Evolutionary conservation across 2,888 invertebrate species (phyloP), one percentile per base, ranked within the genome.

Genomic region (Limnephilus marmoratus): DNA sequence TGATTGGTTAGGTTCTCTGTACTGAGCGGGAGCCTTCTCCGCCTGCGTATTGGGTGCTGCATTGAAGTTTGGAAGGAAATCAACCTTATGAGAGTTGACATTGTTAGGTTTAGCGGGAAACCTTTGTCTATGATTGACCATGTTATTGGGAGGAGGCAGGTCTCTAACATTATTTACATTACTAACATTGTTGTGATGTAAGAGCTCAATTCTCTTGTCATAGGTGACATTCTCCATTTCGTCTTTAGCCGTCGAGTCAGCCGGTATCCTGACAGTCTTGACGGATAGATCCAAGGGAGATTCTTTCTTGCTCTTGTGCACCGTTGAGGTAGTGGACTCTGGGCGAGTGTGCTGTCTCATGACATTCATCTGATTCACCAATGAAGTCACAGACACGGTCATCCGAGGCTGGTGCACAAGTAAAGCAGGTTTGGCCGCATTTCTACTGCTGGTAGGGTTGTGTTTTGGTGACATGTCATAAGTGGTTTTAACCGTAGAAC

Each of bases 241-340:
- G 94, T 97, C 97, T 94, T 97, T 97, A 24, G 98, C 97, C 0
- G 98, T 98, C 0, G 98, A 98, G 95, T 98, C 98, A 0, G 98
- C 98, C 5, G 98, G 97, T 90, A 98, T 98, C 94, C 98, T 97
- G 0, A 98, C 97, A 1, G 98, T 98, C 95, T 98, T 98, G 86
- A 98, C 98, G 0, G 98, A 98, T 90, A 99, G 96, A 95, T 99
- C 99, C 93, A 99, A 95, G 0, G 98, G 98, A 15, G 98, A 98
- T 95, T 98, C 98, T 81, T 97, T 96, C 94, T 97, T 97, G 94
- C 96, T 95, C 94, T 96, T 96, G 41, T 95, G 95, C 41, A 91
- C 92, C 94, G 94, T 82, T 83, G 93, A n/a, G 53, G 87, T 45
- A 90, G 92, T 90, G 13, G 92, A 85, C 83, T 94, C 94, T 24